These are phyloP conservation scores for Syritta pipiens DNA, from an alignment of 2,888 invertebrate species.

Conservation along the genomic window DNA sequence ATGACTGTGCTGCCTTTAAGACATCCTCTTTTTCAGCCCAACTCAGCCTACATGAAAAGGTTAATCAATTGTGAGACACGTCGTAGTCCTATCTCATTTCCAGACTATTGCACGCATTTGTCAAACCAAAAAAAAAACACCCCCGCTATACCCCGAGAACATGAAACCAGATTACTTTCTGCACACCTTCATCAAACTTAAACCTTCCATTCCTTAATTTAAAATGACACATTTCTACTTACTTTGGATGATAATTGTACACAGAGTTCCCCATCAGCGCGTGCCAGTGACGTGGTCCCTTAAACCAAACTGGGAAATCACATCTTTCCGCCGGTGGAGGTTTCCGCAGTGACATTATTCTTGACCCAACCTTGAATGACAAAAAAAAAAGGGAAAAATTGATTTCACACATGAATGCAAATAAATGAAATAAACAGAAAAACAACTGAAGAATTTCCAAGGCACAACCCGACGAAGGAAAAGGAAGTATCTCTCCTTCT, in stretches of 20 bases:
- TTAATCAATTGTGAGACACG: no score
- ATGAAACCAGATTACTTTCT: neutral
- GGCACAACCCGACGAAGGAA: slow-evolving; percentile 31
- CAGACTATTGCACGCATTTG: no score
- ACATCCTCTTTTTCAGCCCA: no score
- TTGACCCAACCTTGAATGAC: slow-evolving; percentile 77
- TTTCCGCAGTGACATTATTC: slow-evolving; percentile 79
- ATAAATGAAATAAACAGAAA: slow-evolving; percentile 47
- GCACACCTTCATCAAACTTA: neutral
- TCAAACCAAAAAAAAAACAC: no score
- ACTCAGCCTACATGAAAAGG: no score
- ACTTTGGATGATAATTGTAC: slow-evolving; percentile 90
- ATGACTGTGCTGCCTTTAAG: no score
- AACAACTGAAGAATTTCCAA: slow-evolving; percentile 36
- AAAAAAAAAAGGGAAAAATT: slow-evolving; percentile 47
- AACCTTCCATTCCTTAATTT: neutral
- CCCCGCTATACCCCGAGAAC: no score
- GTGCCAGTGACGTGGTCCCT: slow-evolving; percentile 92
- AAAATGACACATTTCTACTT: slow-evolving; percentile 70
- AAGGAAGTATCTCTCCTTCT: slow-evolving; percentile 35
- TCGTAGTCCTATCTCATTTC: no score
- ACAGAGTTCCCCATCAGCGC: slow-evolving; percentile 91
- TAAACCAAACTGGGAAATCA: slow-evolving; percentile 93
- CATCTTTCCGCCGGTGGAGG: slow-evolving; percentile 81
- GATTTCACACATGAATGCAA: slow-evolving; percentile 55